phyloP scores from a whole-genome alignment of 2,113 vertebrate genomes.

The Phaetusa simplex region DNA sequence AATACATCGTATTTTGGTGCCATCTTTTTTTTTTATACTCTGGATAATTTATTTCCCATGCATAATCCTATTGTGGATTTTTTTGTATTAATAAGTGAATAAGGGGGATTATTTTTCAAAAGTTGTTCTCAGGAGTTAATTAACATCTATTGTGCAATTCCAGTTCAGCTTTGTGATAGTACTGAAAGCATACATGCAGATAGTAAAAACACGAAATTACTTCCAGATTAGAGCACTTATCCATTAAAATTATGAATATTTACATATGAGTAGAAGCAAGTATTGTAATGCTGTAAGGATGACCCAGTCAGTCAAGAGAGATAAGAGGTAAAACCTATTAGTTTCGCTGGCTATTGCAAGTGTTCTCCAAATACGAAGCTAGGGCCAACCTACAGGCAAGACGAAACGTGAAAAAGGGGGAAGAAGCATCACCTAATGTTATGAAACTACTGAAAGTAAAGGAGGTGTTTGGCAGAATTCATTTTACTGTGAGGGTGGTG shows the following conservation, averaged over 20 bases:
- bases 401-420: background rate
- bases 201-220: background rate
- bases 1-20: background rate
- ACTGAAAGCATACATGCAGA: background rate
- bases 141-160: conserved; percentile 28
- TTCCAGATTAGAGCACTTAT: background rate
- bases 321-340: background rate
- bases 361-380: background rate
- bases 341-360: background rate
- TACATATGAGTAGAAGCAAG: background rate
- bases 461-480: background rate
- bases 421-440: background rate
- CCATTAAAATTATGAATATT: background rate
- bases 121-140: conserved; percentile 33
- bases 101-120: conserved; percentile 37
- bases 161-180: conserved; percentile 20
- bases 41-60: background rate
- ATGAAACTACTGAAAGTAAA: background rate
- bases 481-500: background rate
- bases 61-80: background rate
- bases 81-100: background rate
- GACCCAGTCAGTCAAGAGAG: background rate
- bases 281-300: background rate
- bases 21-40: background rate
- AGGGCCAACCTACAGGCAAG: background rate